These are phyloP conservation scores for Pollimyrus isidori DNA, from an alignment of 2,113 vertebrate genomes.

Conservation along the genomic window DNA sequence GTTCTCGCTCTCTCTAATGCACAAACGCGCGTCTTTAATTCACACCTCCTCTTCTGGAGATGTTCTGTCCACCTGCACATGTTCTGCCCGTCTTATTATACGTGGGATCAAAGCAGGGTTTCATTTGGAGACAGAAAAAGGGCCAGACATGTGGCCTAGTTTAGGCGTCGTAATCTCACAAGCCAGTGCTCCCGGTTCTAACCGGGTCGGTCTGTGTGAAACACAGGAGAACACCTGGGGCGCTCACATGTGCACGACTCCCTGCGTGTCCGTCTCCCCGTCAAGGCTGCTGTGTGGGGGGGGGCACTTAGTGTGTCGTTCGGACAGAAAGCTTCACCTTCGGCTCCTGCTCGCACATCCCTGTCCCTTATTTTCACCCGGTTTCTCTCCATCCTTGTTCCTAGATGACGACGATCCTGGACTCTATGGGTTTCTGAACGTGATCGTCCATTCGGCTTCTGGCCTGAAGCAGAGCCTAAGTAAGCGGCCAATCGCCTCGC, in stretches of 20 bases:
- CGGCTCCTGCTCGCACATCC: neutral
- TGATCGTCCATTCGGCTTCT: slow-evolving; percentile 92
- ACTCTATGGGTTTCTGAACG: slow-evolving; percentile 90
- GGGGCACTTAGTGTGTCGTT: neutral
- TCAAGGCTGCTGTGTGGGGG: neutral
- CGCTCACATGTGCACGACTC: neutral
- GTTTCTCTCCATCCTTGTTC: slow-evolving; percentile 20
- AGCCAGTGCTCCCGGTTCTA: too few species aligned
- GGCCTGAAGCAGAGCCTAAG: slow-evolving; percentile 96
- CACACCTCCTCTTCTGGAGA: neutral
- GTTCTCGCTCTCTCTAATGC: neutral
- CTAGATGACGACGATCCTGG: slow-evolving; percentile 88
- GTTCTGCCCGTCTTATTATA: slow-evolving; percentile 6
- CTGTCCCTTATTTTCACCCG: neutral
- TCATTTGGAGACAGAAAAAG: neutral
- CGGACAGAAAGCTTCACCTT: neutral
- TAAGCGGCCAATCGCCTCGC: slow-evolving; percentile 54
- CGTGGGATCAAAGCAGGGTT: neutral
- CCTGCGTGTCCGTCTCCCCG: neutral
- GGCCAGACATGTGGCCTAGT: neutral
- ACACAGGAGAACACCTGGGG: neutral
- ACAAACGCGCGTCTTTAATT: neutral
- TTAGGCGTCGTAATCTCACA: neutral
- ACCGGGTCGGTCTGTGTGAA: neutral
- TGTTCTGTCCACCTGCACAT: slow-evolving; percentile 14